Evolutionary conservation across 2,797 vertebrate genomes (phyloP).

Genomic region (Sphaeramia orbicularis): DNA sequence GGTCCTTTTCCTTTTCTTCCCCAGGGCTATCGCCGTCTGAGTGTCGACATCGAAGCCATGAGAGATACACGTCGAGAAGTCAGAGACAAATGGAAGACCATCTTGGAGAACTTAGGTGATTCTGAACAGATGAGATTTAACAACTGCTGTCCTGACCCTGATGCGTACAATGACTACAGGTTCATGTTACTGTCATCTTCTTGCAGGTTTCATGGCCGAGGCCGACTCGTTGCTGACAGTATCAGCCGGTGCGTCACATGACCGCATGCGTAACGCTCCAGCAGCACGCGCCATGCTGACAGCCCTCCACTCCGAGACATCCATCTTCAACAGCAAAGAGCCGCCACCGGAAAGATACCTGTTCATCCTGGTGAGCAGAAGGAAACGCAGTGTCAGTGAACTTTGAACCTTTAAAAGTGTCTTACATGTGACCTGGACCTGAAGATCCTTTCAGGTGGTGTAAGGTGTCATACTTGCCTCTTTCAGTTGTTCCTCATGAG

Average conservation of each 20-base stretch:
- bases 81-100: slow-evolving; percentile 86
- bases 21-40: slow-evolving; percentile 86
- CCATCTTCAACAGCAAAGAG: slow-evolving; percentile 80
- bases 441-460: too few relatives aligned
- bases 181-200: background rate
- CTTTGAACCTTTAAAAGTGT: background rate
- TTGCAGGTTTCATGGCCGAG: slow-evolving; percentile 87
- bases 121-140: background rate
- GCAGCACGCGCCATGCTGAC: slow-evolving; percentile 81
- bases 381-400: background rate
- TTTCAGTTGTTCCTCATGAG: too few relatives aligned
- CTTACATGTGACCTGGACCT: background rate
- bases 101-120: slow-evolving; percentile 89
- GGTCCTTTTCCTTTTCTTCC: background rate
- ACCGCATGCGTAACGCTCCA: slow-evolving; percentile 84
- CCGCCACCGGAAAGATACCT: slow-evolving; percentile 89
- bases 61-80: slow-evolving; percentile 87
- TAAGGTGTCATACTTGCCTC: too few relatives aligned
- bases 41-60: slow-evolving; percentile 88
- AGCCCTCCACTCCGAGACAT: slow-evolving; percentile 82
- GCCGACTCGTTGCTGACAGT: slow-evolving; percentile 86
- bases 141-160: background rate
- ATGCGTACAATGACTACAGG: background rate
- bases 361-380: slow-evolving; percentile 86
- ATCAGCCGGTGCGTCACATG: slow-evolving; percentile 80